Evolutionary conservation across 1,140 invertebrate genomes (phyloP), one percentile per base, ranked within the genome.

Genomic region (Episyrphus balteatus): DNA sequence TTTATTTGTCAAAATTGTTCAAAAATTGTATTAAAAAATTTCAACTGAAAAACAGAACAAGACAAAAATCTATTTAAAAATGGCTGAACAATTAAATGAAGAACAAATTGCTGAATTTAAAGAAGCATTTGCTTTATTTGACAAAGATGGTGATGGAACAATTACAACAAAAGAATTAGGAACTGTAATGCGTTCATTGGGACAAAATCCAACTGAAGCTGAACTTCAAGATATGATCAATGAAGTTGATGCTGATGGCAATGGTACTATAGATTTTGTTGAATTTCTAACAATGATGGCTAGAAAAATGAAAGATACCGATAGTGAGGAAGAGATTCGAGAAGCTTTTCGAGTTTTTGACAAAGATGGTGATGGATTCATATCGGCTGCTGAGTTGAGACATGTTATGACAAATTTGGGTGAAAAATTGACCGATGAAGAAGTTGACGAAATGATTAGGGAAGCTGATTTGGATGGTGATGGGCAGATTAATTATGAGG

Each of bases 211-310:
- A 62, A 98, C 96, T 64, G 96, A 99, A 75, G 94, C 94, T 39
- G 96, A 99, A 73, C 80, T 99, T 36, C 94, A 98, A 72, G 94
- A 98, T 73, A 98, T 99, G 94, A 98, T 99, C 73, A 98, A 99
- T 73, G 95, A 99, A 80, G 94, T 99, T 50, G 96, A 99, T 76
- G 93, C 94, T 62, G 96, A 99, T 73, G 94, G 96, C 97, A 74
- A 74, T 42, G 50, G 52, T n/a, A 78, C 77, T 21, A 54, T 61
- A 10, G 40, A 51, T 49, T 61, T 61, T 46, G 19, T 48, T 7
- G 51, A 56, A 31, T 61, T 61, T 47, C 37, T 50, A 8, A 36
- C 19, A 1, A 48, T 52, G 10, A 56, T 59, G 53, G 33, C 49
- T 15, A 41, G 33, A 13, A 48, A 55, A 17, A 53, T 52, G 15